Conservation (phyloP, 2,888 invertebrate genomes). For the Plagiodera versicolora region DNA sequence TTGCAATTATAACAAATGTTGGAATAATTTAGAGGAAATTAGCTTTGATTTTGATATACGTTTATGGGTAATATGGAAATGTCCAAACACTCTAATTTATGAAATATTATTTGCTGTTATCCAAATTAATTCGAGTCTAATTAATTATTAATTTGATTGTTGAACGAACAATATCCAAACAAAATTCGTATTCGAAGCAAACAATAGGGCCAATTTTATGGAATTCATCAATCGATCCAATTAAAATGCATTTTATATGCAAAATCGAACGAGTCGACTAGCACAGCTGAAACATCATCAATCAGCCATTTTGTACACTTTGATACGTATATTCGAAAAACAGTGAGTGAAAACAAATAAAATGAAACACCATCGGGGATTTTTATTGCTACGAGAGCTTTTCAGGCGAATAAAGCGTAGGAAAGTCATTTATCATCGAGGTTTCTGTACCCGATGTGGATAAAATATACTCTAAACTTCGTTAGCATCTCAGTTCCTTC, state of each 20-base stretch:
- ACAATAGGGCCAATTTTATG: background rate
- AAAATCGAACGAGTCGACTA: conserved; percentile 11
- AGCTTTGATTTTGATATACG: too few species aligned
- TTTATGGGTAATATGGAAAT: too few species aligned
- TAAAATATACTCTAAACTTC: background rate
- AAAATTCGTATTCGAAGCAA: background rate
- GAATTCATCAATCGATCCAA: conserved; percentile 13
- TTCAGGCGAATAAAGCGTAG: too few species aligned
- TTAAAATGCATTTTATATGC: conserved; percentile 13
- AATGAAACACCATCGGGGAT: background rate
- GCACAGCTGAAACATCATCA: conserved; percentile 5
- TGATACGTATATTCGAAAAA: conserved; percentile 6
- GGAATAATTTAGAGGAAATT: too few species aligned
- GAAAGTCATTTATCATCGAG: too few species aligned
- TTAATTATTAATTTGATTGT: background rate
- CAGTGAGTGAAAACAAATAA: conserved; percentile 8
- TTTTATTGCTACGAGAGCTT: background rate
- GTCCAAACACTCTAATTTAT: background rate
- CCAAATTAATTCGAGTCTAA: background rate
- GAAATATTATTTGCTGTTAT: background rate
- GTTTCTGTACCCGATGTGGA: too few species aligned
- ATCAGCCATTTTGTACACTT: conserved; percentile 8
- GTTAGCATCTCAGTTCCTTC: background rate
- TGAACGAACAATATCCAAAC: background rate
- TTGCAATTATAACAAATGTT: too few species aligned